Evolutionary conservation across 2,113 vertebrate genomes (phyloP).

Genomic region (Cephalopterus ornatus): DNA sequence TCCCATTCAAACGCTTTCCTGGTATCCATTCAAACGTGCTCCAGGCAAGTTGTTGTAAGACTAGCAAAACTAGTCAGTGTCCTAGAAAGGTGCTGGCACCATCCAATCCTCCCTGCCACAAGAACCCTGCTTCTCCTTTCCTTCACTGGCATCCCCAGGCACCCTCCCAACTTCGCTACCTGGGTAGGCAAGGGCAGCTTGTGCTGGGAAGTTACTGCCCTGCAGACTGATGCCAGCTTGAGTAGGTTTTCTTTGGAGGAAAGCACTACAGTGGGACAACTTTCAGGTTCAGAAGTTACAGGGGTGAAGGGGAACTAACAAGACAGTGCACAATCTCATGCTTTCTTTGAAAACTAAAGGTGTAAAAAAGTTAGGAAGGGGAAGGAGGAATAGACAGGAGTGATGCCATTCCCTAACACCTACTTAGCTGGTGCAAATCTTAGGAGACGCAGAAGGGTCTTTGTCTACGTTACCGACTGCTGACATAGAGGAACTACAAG

Average conservation of each 20-base stretch:
- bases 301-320: neutral
- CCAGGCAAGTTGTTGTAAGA: neutral
- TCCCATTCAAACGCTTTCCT: neutral
- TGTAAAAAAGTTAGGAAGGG: neutral
- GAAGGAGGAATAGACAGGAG: neutral
- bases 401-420: neutral
- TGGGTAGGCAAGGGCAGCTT: neutral
- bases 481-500: neutral
- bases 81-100: neutral
- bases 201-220: neutral
- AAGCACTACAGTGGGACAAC: neutral
- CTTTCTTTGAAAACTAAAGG: neutral
- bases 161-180: neutral
- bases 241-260: neutral
- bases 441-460: neutral
- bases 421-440: neutral
- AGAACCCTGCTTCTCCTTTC: neutral
- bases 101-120: neutral
- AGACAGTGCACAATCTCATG: neutral
- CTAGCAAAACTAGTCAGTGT: neutral
- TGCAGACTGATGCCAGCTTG: neutral
- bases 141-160: neutral
- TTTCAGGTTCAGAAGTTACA: neutral
- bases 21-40: neutral
- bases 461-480: rapidly evolving